Evolutionary conservation across 2,797 vertebrate genomes (phyloP).

Genomic region (Acestrorhynchus altus): DNA sequence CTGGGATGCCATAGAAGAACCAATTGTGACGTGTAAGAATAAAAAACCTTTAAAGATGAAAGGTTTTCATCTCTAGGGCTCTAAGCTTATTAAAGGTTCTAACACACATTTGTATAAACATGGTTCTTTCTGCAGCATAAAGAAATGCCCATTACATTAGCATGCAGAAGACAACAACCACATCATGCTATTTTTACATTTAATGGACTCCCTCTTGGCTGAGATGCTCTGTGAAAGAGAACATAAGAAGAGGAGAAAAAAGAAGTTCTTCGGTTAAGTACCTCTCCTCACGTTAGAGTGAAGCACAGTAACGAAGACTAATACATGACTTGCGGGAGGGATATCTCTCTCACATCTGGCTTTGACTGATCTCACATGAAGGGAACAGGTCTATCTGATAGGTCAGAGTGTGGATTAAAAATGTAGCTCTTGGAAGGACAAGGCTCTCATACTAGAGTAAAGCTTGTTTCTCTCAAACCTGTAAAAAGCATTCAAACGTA

Average conservation of each 20-base stretch:
- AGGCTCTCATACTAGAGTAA: not conserved
- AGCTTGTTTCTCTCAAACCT: too few relatives aligned
- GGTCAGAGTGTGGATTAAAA: constrained; percentile 15
- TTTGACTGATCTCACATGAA: constrained; percentile 48
- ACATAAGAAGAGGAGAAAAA: not conserved
- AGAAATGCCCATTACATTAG: constrained; percentile 37
- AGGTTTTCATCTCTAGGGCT: too few relatives aligned
- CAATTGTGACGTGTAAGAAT: too few relatives aligned
- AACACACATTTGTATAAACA: too few relatives aligned
- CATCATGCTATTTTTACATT: constrained; percentile 43
- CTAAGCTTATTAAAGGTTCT: too few relatives aligned
- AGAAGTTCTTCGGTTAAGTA: constrained; percentile 27
- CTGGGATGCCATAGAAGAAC: too few relatives aligned
- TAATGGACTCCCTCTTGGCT: not conserved
- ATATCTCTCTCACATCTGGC: constrained; percentile 41
- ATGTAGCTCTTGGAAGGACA: not conserved
- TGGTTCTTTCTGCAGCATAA: not conserved
- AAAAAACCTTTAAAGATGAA: too few relatives aligned
- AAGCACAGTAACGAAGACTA: constrained; percentile 32
- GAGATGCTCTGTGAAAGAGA: constrained; percentile 10
- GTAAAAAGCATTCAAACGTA: too few relatives aligned
- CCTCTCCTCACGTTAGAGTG: constrained; percentile 28
- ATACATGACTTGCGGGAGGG: constrained; percentile 40
- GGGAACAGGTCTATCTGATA: constrained; percentile 15
- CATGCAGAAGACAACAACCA: constrained; percentile 35